Evolutionary conservation across 2,888 invertebrate genomes (phyloP).

Genomic region (Frankliniella intonsa): DNA sequence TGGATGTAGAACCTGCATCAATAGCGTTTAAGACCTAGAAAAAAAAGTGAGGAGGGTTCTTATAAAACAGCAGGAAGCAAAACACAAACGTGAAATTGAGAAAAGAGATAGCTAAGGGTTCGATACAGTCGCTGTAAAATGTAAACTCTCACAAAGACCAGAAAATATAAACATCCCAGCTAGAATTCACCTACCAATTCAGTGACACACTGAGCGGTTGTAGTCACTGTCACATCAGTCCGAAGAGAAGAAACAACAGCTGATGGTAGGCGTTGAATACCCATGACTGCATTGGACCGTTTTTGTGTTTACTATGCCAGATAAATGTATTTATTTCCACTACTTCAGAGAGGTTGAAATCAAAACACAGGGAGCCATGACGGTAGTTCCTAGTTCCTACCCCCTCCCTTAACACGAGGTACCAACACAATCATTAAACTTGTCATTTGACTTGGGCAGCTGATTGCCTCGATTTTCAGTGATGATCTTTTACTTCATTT

Average conservation of each 20-base stretch:
- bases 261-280: constrained; percentile 31
- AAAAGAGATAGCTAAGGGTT: not conserved
- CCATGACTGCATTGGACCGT: not conserved
- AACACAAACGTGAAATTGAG: constrained; percentile 27
- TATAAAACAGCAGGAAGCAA: constrained; percentile 27
- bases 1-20: constrained; percentile 63
- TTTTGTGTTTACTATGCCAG: too few species aligned
- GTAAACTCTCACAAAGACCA: too few species aligned
- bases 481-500: too few species aligned
- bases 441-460: too few species aligned
- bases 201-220: constrained; percentile 55
- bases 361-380: too few species aligned
- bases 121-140: too few species aligned
- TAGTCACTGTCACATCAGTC: constrained; percentile 56
- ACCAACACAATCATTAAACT: too few species aligned
- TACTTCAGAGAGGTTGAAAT: too few species aligned
- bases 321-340: too few species aligned
- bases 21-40: constrained; percentile 64
- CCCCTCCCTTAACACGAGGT: too few species aligned
- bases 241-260: constrained; percentile 53
- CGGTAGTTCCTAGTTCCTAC: too few species aligned
- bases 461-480: too few species aligned
- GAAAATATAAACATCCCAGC: constrained; percentile 35
- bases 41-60: not conserved
- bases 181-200: constrained; percentile 54